Evolutionary conservation across 2,888 invertebrate species (phyloP), one percentile per base, ranked within the genome.

Genomic region (Apoda limacodes): DNA sequence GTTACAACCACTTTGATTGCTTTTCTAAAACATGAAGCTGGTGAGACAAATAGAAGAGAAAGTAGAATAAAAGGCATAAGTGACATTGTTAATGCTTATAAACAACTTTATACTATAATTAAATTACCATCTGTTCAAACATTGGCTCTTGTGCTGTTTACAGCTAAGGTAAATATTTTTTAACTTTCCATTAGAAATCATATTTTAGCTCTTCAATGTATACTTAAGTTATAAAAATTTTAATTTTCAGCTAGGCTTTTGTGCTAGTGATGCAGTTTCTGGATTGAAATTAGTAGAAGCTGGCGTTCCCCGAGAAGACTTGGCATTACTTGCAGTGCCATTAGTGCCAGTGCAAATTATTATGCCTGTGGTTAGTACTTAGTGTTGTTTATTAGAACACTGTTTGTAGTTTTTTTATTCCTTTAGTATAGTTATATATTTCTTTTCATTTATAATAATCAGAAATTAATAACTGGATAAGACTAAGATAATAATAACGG

Each of bases 251-350:
- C 85, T 97, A 45, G 95, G 95, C 3, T 99, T 98, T 75, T 91
- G 96, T 21, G 96, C 98, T 1, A 91, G 94, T 37, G 99, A 99
- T 78, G 91, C 94, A 12, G 93, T 98, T 1, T 94, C 98, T 11
- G 91, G 93, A 2, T 80, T 99, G 37, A 99, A 99, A 70, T 78
- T 99, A 27, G 92, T 98, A 1, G 98, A 98, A 67, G 92, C 92
- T 13, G 99, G 99, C 9, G 92, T 99, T 27, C 95, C 97, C 0
- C 94, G 95, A 55, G 98, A 98, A 62, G 91, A 92, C 49, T 74
- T 99, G 33, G 98, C 98, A 0, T 72, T 98, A 32, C 82, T 99
- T 55, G 95, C 94, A 1, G 87, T 99, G 20, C 97, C 98, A 9
- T 78, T 99, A 60, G 92, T 96, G 27, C 98, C 99, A 7, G 81